Base-by-base conservation (phyloP, 2,113 vertebrate genomes). In the Nycticryphes semicollaris region DNA sequence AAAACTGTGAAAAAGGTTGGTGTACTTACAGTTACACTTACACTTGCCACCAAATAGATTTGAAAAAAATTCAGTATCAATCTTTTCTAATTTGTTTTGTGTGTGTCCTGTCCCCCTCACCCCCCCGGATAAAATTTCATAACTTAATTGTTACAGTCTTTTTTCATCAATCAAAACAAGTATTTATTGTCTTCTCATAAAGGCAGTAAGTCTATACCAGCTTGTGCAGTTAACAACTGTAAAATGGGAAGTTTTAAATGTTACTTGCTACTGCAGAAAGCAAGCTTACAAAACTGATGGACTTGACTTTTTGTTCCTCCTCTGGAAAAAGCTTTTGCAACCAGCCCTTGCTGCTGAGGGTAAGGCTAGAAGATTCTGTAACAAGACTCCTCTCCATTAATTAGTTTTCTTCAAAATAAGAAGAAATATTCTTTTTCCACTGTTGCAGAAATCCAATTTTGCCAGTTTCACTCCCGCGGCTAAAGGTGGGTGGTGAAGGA, bases 11-110 rank as follows among this genome's bases (percentile, higher is more conserved):
- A 62, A 77, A 90, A 45, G 16, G 2, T 53, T n/a, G 50, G 6
- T 4, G 9, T 48, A 60, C 14, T 79, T 59, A 35, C 8, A 93
- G 19, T 37, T 70, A 35, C 21, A 87, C 18, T 81, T 91, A 74
- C 1, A 33, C 14, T 74, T 54, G 48, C 17, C 45, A 88, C 11
- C 17, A 39, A 31, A 3, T 25, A 15, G 14, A 68, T 25, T 68
- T 39, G 3, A 0, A 8, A n/a, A 48, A 50, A 47, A 48, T 60
- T 18, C 11, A 19, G 8, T 13, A 74, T n/a, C 2, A 0, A 35
- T 67, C 1, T 68, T 89, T 62, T 30, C 2, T n/a, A 70, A 76
- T 30, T 74, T 93, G 20, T n/a, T 89, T 73, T 56, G 20, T 3
- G 31, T 3, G 31, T 37, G 39, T 39, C 39, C 39, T 39, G 39